phyloP scores from a whole-genome alignment of 2,888 invertebrate genomes.

The Trissolcus brochymenae region DNA sequence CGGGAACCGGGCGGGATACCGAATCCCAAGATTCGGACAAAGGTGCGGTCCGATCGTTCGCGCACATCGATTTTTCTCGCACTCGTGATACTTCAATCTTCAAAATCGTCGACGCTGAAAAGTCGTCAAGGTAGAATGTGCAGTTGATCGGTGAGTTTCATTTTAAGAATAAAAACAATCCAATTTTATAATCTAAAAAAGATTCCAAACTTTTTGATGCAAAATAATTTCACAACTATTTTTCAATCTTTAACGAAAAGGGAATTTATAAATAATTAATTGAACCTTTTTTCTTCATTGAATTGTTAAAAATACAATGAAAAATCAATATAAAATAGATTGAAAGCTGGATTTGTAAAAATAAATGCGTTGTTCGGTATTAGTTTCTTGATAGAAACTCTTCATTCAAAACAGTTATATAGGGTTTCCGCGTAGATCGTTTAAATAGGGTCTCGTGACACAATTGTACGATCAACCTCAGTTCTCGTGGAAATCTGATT shows the following conservation, averaged over 20 bases:
- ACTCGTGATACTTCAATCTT: constrained; percentile 13
- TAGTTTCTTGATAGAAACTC: constrained; percentile 3
- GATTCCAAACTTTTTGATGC: too few species aligned
- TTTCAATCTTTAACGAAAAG: too few species aligned
- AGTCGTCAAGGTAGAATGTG: constrained; percentile 67
- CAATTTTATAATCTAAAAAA: too few species aligned
- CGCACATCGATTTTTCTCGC: neutral
- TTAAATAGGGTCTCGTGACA: constrained; percentile 34
- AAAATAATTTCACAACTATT: too few species aligned
- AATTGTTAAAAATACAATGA: too few species aligned
- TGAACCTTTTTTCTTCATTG: too few species aligned
- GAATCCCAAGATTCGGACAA: constrained; percentile 54
- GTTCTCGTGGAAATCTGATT: constrained; percentile 10
- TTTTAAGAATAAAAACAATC: too few species aligned
- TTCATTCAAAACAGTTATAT: constrained; percentile 23
- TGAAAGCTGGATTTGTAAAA: constrained; percentile 1
- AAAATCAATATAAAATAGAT: neutral
- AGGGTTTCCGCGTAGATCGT: constrained; percentile 36
- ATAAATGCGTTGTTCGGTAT: constrained; percentile 4
- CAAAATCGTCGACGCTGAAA: constrained; percentile 51
- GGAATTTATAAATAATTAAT: too few species aligned
- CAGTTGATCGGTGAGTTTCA: constrained; percentile 67
- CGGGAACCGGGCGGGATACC: constrained; percentile 47
- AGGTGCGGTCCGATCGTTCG: constrained; percentile 29
- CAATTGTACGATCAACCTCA: constrained; percentile 29